Evolutionary conservation across 1,140 invertebrate genomes (phyloP).

Genomic region (Pseudomyrmex flavicornis): DNA sequence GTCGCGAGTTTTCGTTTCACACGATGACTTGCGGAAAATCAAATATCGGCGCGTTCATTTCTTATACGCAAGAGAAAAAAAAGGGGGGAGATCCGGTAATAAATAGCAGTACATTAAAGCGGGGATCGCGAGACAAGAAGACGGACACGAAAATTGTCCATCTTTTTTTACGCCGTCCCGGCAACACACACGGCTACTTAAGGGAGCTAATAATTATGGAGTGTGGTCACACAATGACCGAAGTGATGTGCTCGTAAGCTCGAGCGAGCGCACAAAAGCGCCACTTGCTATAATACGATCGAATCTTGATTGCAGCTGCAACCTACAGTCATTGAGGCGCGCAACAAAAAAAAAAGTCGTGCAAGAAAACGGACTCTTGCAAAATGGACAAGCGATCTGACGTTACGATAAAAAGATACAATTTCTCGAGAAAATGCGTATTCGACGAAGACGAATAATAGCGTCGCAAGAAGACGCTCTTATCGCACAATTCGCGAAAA

Average conservation of each 20-base stretch:
- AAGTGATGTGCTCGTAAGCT: slow-evolving; percentile 32
- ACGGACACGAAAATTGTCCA: slow-evolving; percentile 57
- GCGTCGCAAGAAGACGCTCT: neutral
- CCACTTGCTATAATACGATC: slow-evolving; percentile 36
- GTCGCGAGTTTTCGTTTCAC: neutral
- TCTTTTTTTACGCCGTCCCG: slow-evolving; percentile 41
- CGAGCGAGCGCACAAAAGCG: slow-evolving; percentile 41
- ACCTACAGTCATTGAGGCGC: slow-evolving; percentile 7
- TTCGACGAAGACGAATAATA: slow-evolving; percentile 13
- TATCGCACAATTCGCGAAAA: slow-evolving; percentile 24
- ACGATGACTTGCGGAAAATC: slow-evolving; percentile 42
- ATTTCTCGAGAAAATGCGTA: slow-evolving; percentile 27
- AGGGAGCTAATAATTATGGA: slow-evolving; percentile 64
- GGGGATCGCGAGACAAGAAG: slow-evolving; percentile 35
- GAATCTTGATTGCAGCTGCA: slow-evolving; percentile 17
- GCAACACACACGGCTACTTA: slow-evolving; percentile 47
- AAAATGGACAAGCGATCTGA: neutral
- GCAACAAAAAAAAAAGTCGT: slow-evolving; percentile 28
- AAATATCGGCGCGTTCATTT: slow-evolving; percentile 10
- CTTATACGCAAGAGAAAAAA: neutral
- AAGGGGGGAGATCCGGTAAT: neutral
- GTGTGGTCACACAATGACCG: slow-evolving; percentile 53
- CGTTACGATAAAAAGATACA: neutral
- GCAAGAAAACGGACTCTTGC: slow-evolving; percentile 15
- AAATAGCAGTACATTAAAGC: slow-evolving; percentile 48